phyloP scores from a whole-genome alignment of 2,797 vertebrate genomes.

The Allobates femoralis region DNA sequence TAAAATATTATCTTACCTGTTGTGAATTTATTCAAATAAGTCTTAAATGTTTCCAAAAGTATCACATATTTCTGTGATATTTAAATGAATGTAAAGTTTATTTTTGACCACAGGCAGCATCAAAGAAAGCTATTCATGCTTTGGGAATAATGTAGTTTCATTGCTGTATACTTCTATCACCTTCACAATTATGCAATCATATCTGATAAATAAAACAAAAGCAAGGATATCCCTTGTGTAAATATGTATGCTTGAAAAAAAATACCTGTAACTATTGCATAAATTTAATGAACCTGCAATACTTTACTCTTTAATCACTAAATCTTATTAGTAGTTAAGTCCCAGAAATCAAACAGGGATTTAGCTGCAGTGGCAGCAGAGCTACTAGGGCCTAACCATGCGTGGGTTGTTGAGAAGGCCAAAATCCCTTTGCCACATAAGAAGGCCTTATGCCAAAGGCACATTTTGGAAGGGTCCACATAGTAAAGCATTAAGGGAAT shows the following conservation, averaged over 20 bases:
- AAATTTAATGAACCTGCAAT: constrained; percentile 63
- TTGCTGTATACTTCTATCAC: constrained; percentile 72
- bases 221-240: constrained; percentile 67
- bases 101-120: constrained; percentile 83
- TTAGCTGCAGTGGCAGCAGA: no score
- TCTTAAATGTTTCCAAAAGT: constrained; percentile 76
- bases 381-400: no score
- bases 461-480: no score
- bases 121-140: constrained; percentile 82
- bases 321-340: not conserved
- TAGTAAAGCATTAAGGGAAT: no score
- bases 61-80: constrained; percentile 84
- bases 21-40: constrained; percentile 82
- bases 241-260: constrained; percentile 63
- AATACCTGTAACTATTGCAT: constrained; percentile 58
- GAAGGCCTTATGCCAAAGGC: no score
- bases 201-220: constrained; percentile 67
- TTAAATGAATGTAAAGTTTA: constrained; percentile 85
- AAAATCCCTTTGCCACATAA: no score
- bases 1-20: constrained; percentile 79
- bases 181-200: constrained; percentile 67
- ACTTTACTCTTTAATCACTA: constrained; percentile 63
- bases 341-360: no score
- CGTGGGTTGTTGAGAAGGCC: no score
- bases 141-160: constrained; percentile 70